Base-by-base conservation (phyloP, 2,113 vertebrate species). In the Sorex fumeus region DNA sequence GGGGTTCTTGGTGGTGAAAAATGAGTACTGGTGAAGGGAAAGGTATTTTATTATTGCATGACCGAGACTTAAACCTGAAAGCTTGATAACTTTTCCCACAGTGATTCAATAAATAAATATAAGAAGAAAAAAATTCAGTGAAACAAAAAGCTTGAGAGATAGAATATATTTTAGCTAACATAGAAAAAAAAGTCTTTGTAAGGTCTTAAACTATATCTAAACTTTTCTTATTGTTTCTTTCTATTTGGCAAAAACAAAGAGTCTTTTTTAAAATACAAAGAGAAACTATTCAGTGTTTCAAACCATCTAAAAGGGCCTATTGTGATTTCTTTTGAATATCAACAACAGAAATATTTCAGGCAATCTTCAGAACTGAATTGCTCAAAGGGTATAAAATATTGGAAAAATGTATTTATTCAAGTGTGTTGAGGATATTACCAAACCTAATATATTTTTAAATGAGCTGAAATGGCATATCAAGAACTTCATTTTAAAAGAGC, bases 181-280 rank as follows among this genome's bases (percentile, higher is more conserved):
- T 50, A 74, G 30, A 10, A 70, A 87, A 87, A 87, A 79, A 45
- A 25, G 8, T 15, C 66, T 8, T 86, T 71, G 36, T 70, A 36
- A 90, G 70, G 43, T 72, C n/a, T 2, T 72, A 84, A 86, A 89
- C 53, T 72, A 64, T 21, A 91, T 60, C 40, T 83, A 76, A 90
- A 81, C 40, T 57, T 92, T 92, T 76, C 32, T 77, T 84, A 25
- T 80, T 84, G 25, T 93, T 93, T 82, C 21, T 91, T 88, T 72
- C 62, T 90, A 50, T 57, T 86, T 92, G 80, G 71, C 21, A 83
- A 94, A 87, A 93, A 94, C 94, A 96, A 95, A 96, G 40, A 92
- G 76, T 84, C 80, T 96, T 93, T 95, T 34, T 76, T 88, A 91
- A 84, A 76, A 78, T 60, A 94, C 77, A 95, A 91, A 93, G 87